Base-by-base conservation (phyloP, 2,797 vertebrate genomes). In the Glossophaga mutica region DNA sequence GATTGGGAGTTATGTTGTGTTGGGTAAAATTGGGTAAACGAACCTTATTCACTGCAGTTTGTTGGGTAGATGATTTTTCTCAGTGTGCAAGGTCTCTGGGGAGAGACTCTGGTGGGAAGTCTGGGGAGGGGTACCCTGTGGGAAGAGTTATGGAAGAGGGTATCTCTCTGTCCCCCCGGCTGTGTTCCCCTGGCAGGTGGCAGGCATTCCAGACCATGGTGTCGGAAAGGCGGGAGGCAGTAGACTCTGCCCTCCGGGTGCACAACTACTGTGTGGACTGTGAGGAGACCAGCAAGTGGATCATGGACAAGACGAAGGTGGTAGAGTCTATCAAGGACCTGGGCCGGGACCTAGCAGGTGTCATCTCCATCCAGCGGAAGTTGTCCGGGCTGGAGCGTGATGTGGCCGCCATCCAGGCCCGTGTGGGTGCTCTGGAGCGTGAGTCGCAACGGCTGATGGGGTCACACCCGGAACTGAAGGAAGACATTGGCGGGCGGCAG, bases 351-450 rank as follows among this genome's bases (percentile, higher is more conserved):
- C 98, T 99, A 94, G 98, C 99, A 0, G 99, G 99, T 0, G 98
- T 99, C 97, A 99, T 99, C 97, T 99, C 99, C 96, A 99, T 99
- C 97, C 99, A 99, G 97, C 98, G 99, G 97, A 99, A 99, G 96
- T 98, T 99, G 32, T 99, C 99, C 0, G 99, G 99, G 94, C 99
- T 99, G 44, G 99, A 99, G 97, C 98, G 99, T 37, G 99, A 99
- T 68, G 97, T 99, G 94, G 99, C 97, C 0, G 99, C 99, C 82
- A 99, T 99, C 26, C 97, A 99, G 62, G 96, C 97, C 94, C 99
- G 99, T 77, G 98, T 99, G n/a, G 97, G 95, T 8, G 87, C 98
- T 96, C 98, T 99, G 95, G 98, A 98, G 90, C 98, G 95, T 0
- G 99, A 99, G 77, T 99, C 99, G 0, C 97, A 98, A 52, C 95